Evolutionary conservation across 2,113 vertebrate genomes (phyloP).

Genomic region (Grantiella picta): DNA sequence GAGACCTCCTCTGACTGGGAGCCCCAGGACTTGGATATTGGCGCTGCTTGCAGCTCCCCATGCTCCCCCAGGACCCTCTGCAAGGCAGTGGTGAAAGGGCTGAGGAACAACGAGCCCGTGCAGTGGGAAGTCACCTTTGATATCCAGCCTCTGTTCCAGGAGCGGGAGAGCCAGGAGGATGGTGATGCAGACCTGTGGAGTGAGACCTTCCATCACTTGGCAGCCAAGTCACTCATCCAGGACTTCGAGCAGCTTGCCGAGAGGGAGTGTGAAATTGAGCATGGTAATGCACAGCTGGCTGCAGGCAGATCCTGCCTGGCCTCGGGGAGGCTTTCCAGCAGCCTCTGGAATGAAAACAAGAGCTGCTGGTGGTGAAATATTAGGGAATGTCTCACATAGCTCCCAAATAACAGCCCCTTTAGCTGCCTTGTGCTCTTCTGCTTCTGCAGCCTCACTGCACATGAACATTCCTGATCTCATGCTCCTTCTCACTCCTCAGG

Average conservation of each 20-base stretch:
- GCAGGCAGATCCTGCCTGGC: background rate
- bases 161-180: slow-evolving; percentile 67
- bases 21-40: background rate
- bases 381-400: background rate
- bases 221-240: slow-evolving; percentile 86
- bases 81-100: slow-evolving; percentile 86
- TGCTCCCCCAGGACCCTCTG: slow-evolving; percentile 60
- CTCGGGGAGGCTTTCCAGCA: background rate
- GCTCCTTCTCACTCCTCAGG: background rate
- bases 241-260: slow-evolving; percentile 91
- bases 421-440: background rate
- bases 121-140: slow-evolving; percentile 93
- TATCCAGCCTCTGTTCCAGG: slow-evolving; percentile 76
- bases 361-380: background rate
- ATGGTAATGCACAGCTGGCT: slow-evolving; percentile 68
- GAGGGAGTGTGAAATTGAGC: slow-evolving; percentile 88
- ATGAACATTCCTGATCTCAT: accelerated
- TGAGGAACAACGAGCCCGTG: slow-evolving; percentile 75
- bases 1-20: slow-evolving; percentile 60
- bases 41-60: background rate
- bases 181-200: slow-evolving; percentile 84
- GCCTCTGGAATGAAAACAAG: background rate
- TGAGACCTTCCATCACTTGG: slow-evolving; percentile 93
- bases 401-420: background rate
- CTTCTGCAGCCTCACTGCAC: background rate